Conservation (phyloP, 1,140 invertebrate species). For the Lithobius niger region DNA sequence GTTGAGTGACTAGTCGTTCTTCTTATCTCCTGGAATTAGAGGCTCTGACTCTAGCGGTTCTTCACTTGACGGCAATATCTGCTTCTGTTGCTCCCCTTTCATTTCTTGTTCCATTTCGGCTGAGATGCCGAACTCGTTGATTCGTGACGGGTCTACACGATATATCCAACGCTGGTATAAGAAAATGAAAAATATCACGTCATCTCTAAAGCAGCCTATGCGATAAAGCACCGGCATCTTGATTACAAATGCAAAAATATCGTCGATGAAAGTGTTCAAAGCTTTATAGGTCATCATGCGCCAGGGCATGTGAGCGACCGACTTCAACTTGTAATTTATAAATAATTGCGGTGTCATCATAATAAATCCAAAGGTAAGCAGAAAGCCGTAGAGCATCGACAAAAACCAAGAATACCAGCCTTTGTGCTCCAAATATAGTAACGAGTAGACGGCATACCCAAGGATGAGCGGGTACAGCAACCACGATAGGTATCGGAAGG, state of each 20-base stretch:
- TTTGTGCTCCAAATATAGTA: constrained; percentile 95
- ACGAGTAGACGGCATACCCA: constrained; percentile 87
- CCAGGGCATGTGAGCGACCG: constrained; percentile 97
- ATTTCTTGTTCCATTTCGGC: constrained; percentile 30
- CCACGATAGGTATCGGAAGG: constrained; percentile 95
- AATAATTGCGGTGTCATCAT: constrained; percentile 99
- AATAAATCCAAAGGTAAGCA: constrained; percentile 98
- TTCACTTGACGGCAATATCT: too few species aligned
- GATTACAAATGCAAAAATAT: constrained; percentile 99
- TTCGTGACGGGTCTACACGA: constrained; percentile 78
- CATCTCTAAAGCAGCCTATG: constrained; percentile 90
- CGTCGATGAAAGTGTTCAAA: constrained; percentile 99
- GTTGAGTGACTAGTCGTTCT: too few species aligned
- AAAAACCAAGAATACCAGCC: constrained; percentile 90
- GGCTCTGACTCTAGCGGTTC: too few species aligned
- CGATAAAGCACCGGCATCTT: constrained; percentile 97
- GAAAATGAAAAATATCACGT: constrained; percentile 97
- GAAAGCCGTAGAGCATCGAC: constrained; percentile 92
- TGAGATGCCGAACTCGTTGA: constrained; percentile 89
- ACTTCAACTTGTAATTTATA: constrained; percentile 98
- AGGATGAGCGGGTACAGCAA: constrained; percentile 80
- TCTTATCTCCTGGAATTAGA: too few species aligned
- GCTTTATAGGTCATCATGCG: constrained; percentile 99
- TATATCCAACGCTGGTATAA: constrained; percentile 98
- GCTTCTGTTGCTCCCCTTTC: too few species aligned